These are phyloP conservation scores for Drosophila triauraria DNA, from an alignment of 1,140 invertebrate genomes.

Conservation along the genomic window DNA sequence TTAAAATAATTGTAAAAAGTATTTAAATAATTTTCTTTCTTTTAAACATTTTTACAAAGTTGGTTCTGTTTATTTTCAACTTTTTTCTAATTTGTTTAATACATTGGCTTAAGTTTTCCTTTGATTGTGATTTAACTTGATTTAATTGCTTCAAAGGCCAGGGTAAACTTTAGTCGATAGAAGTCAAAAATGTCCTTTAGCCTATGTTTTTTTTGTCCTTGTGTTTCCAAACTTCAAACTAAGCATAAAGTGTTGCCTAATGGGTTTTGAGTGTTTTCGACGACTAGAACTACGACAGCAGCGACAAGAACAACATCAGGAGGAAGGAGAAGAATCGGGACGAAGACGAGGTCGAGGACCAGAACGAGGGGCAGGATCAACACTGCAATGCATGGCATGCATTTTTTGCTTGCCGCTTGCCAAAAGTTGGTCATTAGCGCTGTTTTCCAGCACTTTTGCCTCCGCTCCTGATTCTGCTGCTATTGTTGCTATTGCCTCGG, in stretches of 20 bases:
- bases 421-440: conserved; percentile 81
- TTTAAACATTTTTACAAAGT: no score
- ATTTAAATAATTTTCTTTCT: no score
- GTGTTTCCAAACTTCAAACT: conserved; percentile 74
- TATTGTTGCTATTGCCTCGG: conserved; percentile 37
- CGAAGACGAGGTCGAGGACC: conserved; percentile 3
- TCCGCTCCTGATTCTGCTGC: conserved; percentile 25
- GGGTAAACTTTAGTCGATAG: not conserved
- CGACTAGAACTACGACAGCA: conserved; percentile 56
- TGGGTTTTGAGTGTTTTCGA: conserved; percentile 83
- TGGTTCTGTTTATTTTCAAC: no score
- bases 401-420: conserved; percentile 59
- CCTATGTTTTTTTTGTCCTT: conserved; percentile 18
- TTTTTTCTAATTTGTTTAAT: not conserved
- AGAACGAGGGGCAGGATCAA: conserved; percentile 30
- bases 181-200: not conserved
- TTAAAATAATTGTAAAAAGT: no score
- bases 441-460: conserved; percentile 46
- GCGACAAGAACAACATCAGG: conserved; percentile 26
- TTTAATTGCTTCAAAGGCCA: not conserved
- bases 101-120: not conserved
- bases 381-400: conserved; percentile 65
- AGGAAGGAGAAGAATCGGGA: not conserved
- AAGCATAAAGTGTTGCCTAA: conserved; percentile 82
- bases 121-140: no score